These are phyloP conservation scores for Sitobion miscanthi DNA, from an alignment of 1,140 invertebrate genomes.

Conservation along the genomic window DNA sequence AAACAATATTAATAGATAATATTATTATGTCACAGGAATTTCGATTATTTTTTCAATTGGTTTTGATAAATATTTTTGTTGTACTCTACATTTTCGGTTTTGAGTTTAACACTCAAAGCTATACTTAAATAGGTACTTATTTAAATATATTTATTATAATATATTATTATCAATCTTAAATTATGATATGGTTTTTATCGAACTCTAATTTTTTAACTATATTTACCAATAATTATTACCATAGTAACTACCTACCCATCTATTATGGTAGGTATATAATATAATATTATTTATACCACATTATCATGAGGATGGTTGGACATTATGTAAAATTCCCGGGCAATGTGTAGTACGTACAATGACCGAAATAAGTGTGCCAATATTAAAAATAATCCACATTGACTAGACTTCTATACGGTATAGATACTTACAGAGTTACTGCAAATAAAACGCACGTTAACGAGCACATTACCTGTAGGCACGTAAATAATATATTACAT, in stretches of 20 bases:
- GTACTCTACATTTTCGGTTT: neutral
- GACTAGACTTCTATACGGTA: neutral
- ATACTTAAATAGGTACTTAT: no score
- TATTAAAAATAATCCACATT: constrained; percentile 13
- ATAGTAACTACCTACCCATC: no score
- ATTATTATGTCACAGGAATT: neutral
- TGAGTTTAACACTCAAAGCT: neutral
- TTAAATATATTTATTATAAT: no score
- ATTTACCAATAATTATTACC: no score
- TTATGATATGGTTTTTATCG: no score
- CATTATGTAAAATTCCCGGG: neutral
- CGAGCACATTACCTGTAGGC: neutral
- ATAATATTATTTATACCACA: neutral
- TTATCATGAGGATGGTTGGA: neutral
- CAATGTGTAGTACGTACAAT: neutral
- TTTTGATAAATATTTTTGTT: neutral
- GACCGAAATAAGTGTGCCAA: neutral
- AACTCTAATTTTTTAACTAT: no score
- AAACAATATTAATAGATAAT: neutral
- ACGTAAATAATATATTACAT: neutral
- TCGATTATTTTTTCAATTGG: neutral
- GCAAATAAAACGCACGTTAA: neutral
- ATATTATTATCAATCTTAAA: no score
- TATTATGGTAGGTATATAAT: no score
- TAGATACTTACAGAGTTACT: neutral